Percentiles rank a stretch among this genome's conserved stretches.
Evolutionary conservation across 2,888 invertebrate genomes (phyloP).

Genomic region (Phorcus lineatus): DNA sequence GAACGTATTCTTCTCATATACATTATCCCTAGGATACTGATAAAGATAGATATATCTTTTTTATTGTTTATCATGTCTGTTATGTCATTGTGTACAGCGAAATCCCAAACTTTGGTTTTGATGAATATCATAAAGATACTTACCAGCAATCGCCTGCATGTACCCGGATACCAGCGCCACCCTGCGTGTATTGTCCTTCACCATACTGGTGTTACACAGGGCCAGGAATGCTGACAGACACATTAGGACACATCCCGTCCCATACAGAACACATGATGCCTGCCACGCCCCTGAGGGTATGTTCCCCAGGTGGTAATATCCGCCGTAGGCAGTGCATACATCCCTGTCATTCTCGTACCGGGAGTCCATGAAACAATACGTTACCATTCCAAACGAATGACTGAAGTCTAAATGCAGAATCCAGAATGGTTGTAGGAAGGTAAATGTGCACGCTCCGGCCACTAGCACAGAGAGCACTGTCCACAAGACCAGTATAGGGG

Average conservation of each 20-base stretch:
- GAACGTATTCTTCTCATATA: too few species aligned
- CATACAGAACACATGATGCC: slow-evolving; percentile 71
- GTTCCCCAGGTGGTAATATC: slow-evolving; percentile 62
- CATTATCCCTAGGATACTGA: too few species aligned
- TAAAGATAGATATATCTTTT: too few species aligned
- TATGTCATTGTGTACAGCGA: too few species aligned
- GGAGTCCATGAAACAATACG: slow-evolving; percentile 46
- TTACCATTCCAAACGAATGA: slow-evolving; percentile 69
- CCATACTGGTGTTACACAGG: slow-evolving; percentile 61
- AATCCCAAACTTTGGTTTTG: too few species aligned
- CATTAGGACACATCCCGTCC: slow-evolving; percentile 70
- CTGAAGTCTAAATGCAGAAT: slow-evolving; percentile 65
- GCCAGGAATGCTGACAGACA: slow-evolving; percentile 67
- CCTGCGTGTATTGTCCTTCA: slow-evolving; percentile 58
- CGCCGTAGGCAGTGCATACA: slow-evolving; percentile 58
- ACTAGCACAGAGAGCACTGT: slow-evolving; percentile 73
- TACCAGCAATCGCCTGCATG: slow-evolving; percentile 72
- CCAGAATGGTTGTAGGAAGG: slow-evolving; percentile 76
- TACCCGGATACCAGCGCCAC: slow-evolving; percentile 65
- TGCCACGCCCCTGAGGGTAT: slow-evolving; percentile 72
- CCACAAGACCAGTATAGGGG: slow-evolving; percentile 66
- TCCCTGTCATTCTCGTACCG: slow-evolving; percentile 29
- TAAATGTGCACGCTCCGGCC: slow-evolving; percentile 72
- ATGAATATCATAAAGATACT: slow-evolving; percentile 21
- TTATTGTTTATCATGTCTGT: too few species aligned